A percentile compares a stretch with the other conserved stretches of the same genome.
phyloP scores from a whole-genome alignment of 2,797 vertebrate species.

The Mus caroli region DNA sequence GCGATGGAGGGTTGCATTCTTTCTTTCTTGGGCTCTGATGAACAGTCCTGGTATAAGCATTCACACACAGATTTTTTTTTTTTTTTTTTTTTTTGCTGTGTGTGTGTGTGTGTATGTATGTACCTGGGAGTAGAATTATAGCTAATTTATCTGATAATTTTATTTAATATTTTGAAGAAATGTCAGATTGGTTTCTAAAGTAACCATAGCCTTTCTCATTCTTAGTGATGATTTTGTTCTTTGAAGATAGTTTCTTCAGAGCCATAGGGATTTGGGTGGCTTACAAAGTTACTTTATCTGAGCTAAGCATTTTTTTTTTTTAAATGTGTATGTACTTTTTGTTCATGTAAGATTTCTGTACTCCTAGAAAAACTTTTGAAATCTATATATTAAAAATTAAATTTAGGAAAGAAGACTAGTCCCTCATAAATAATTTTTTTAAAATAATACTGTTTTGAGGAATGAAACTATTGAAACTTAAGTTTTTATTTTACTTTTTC shows the following conservation, averaged over 20 bases:
- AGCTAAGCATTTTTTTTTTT: conserved; percentile 61
- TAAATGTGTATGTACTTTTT: conserved; percentile 45
- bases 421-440: conserved; percentile 37
- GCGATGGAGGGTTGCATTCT: conserved; percentile 21
- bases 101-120: background rate
- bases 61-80: background rate
- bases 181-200: conserved; percentile 32
- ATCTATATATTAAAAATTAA: conserved; percentile 63
- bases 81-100: no score
- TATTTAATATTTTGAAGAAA: conserved; percentile 44
- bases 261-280: conserved; percentile 14
- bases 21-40: conserved; percentile 34
- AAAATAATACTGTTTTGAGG: conserved; percentile 63
- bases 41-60: conserved; percentile 58
- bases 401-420: conserved; percentile 40
- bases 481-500: conserved; percentile 64
- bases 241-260: conserved; percentile 34
- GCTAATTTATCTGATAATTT: conserved; percentile 4
- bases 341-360: conserved; percentile 52
- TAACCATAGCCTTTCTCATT: conserved; percentile 30
- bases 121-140: conserved; percentile 57
- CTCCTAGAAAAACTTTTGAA: conserved; percentile 42
- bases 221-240: background rate
- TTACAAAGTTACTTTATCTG: conserved; percentile 57
- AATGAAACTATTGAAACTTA: conserved; percentile 52